Percentiles rank a stretch among this genome's conserved stretches.
Evolutionary conservation across 2,797 vertebrate genomes (phyloP).

Genomic region (Gallinago stenura): DNA sequence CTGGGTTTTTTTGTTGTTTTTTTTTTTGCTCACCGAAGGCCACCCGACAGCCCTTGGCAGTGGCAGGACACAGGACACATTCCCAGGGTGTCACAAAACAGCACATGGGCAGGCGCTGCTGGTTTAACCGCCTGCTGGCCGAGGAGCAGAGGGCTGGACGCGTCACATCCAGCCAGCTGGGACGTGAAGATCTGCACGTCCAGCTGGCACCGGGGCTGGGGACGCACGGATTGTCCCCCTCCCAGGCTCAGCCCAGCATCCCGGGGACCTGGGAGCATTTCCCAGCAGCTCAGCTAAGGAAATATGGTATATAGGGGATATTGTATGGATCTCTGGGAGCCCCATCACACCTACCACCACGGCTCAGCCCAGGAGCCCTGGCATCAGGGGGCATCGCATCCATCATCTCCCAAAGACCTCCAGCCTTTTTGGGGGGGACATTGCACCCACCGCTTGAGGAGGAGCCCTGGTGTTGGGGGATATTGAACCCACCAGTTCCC

Average conservation of each 20-base stretch:
- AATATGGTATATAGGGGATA: rapidly evolving
- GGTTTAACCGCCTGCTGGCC: not conserved
- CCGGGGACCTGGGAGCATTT: rapidly evolving
- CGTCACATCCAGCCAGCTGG: not conserved
- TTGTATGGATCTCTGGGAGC: not conserved
- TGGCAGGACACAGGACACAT: not conserved
- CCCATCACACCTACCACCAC: no score
- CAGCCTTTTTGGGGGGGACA: rapidly evolving
- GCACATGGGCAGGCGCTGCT: not conserved
- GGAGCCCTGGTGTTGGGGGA: rapidly evolving
- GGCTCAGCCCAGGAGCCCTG: not conserved
- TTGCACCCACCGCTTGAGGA: no score
- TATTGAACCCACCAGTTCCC: not conserved
- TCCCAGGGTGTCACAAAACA: constrained; percentile 9
- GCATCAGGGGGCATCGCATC: no score
- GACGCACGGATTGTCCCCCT: not conserved
- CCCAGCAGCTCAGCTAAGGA: not conserved
- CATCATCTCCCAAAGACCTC: not conserved
- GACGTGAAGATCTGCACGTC: not conserved
- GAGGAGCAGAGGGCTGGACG: not conserved
- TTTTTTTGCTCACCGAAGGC: not conserved
- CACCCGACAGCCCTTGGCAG: not conserved
- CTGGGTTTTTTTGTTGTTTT: no score
- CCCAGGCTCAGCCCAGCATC: not conserved
- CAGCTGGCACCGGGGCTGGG: not conserved